Percentiles rank a stretch among this genome's conserved stretches.
These are phyloP conservation scores for Branchinecta lindahli DNA, from an alignment of 1,140 invertebrate species.

Conservation along the genomic window DNA sequence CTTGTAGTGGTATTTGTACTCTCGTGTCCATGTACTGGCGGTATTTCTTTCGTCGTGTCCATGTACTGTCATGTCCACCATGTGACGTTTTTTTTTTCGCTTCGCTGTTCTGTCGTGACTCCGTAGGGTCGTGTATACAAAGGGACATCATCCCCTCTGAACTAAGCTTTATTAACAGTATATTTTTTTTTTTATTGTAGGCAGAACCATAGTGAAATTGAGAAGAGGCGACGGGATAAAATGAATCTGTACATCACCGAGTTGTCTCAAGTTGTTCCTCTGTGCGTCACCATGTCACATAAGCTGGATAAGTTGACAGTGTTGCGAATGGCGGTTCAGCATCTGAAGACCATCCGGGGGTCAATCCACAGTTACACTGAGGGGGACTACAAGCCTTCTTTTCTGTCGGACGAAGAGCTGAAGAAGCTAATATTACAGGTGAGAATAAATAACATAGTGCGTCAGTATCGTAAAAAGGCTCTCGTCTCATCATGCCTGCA, in stretches of 20 bases:
- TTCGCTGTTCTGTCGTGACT: too few relatives aligned
- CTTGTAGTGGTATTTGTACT: too few relatives aligned
- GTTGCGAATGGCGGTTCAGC: constrained; percentile 81
- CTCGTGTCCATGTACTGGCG: too few relatives aligned
- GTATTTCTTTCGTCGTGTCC: too few relatives aligned
- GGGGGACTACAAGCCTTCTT: constrained; percentile 66
- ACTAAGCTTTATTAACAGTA: too few relatives aligned
- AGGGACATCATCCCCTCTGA: too few relatives aligned
- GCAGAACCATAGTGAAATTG: constrained; percentile 91
- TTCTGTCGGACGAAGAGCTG: constrained; percentile 72
- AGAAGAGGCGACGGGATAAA: constrained; percentile 81
- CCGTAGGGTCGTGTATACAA: too few relatives aligned
- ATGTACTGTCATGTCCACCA: too few relatives aligned
- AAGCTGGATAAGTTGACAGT: constrained; percentile 90
- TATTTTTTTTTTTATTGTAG: constrained; percentile 33
- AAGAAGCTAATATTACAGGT: constrained; percentile 63
- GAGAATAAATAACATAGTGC: constrained; percentile 20
- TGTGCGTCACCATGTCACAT: constrained; percentile 79
- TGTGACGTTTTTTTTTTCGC: too few relatives aligned
- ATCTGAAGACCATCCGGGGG: constrained; percentile 63
- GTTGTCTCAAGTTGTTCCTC: constrained; percentile 73
- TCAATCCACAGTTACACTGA: constrained; percentile 62
- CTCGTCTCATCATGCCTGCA: background rate
- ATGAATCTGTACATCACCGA: constrained; percentile 93
- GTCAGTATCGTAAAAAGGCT: constrained; percentile 9